Evolutionary conservation across 1,140 invertebrate genomes (phyloP), one percentile per base, ranked within the genome.

Genomic region (Theocolax elegans): DNA sequence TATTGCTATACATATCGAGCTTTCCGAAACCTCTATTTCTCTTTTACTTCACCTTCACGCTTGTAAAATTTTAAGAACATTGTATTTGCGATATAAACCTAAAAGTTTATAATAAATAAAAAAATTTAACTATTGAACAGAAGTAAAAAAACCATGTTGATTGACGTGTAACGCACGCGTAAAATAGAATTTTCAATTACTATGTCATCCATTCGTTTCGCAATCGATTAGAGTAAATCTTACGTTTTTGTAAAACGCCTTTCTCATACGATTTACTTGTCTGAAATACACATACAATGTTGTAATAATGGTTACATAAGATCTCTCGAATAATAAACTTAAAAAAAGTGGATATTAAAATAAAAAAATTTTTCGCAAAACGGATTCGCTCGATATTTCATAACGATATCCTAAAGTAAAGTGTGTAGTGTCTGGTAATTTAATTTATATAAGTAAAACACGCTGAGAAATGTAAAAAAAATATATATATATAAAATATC

Each of bases 381-480:
- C 73, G 72, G 73, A 78, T 76, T 75, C 75, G 75, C 76, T 79
- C 77, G 74, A 78, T 73, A 77, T 79, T 78, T 78, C 77, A 78
- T 79, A 75, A 81, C 73, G 78, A 76, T 77, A 76, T 76, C 62
- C 69, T 65, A 59, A 78, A 78, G 70, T 79, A 79, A 77, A 78
- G 73, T 78, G 76, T 77, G 76, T 79, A 77, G 74, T 75, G 72
- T 77, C 69, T 79, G 73, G 75, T 81, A 79, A 77, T 79, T 81
- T 79, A 77, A 81, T 81, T 81, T 81, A 79, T 79, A 77, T 79
- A 79, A 79, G 75, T 79, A 79, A 77, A 71, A 73, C 67, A 79
- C 73, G 73, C 73, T 77, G 74, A 73, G 75, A 78, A 74, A 71
- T 79, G 74, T 77, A 79, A 76, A 76, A 75, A 77, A 59, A 65